Percentiles rank a stretch among this genome's conserved stretches.
These are phyloP conservation scores for Pedicia rivosa DNA, from an alignment of 2,888 invertebrate genomes.

Conservation along the genomic window DNA sequence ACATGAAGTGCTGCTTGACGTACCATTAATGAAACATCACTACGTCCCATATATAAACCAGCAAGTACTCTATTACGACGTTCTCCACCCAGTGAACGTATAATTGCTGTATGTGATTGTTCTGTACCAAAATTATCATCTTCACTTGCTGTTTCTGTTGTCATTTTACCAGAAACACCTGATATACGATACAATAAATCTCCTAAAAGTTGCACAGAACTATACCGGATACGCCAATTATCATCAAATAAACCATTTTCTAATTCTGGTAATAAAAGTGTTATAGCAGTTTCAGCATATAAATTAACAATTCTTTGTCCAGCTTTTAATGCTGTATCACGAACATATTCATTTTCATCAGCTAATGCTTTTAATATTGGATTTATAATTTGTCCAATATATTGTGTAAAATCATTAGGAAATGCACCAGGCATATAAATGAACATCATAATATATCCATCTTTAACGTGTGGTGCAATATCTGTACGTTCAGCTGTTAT, in stretches of 20 bases:
- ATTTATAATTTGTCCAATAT: constrained; percentile 92
- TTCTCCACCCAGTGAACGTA: constrained; percentile 73
- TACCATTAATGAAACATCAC: constrained; percentile 93
- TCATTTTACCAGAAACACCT: constrained; percentile 98
- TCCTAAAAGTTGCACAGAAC: constrained; percentile 88
- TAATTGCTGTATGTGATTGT: constrained; percentile 83
- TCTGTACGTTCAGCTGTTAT: constrained; percentile 83
- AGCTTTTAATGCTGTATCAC: constrained; percentile 92
- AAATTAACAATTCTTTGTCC: constrained; percentile 93
- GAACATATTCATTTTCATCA: constrained; percentile 96
- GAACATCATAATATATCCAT: constrained; percentile 99
- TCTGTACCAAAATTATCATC: constrained; percentile 99
- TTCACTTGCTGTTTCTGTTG: constrained; percentile 93
- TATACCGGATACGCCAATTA: constrained; percentile 94
- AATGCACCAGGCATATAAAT: constrained; percentile 98
- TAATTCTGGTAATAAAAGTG: constrained; percentile 79
- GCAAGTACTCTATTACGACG: constrained; percentile 84
- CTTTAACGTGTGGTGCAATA: constrained; percentile 92
- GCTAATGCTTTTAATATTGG: constrained; percentile 94
- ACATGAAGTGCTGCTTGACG: constrained; percentile 96
- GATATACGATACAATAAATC: constrained; percentile 93
- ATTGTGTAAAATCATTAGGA: constrained; percentile 86
- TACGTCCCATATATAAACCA: constrained; percentile 92
- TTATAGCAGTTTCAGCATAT: constrained; percentile 91
- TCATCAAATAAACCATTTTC: constrained; percentile 93